phyloP scores from a whole-genome alignment of 1,140 invertebrate species.

The Drosophila lini region DNA sequence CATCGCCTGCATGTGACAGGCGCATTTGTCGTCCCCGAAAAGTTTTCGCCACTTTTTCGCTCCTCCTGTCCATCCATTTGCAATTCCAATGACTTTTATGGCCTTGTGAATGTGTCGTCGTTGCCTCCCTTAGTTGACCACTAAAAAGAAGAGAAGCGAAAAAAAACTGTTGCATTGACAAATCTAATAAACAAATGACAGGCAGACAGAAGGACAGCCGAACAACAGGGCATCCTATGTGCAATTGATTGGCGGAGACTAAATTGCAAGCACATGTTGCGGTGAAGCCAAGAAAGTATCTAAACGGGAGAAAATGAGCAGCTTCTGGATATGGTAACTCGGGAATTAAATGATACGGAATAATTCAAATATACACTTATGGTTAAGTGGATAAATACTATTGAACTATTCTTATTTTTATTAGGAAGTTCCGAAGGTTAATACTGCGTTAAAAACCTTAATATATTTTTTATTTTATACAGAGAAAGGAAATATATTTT shows the following conservation, averaged over 20 bases:
- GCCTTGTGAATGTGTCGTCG: slow-evolving; percentile 12
- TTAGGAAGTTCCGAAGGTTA: background rate
- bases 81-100: slow-evolving; percentile 79
- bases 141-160: slow-evolving; percentile 7
- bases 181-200: slow-evolving; percentile 77
- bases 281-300: background rate
- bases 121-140: slow-evolving; percentile 4
- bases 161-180: slow-evolving; percentile 76
- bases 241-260: slow-evolving; percentile 46
- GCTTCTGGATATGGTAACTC: background rate
- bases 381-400: background rate
- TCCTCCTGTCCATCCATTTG: slow-evolving; percentile 60
- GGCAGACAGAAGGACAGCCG: slow-evolving; percentile 42
- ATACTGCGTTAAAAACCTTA: no score
- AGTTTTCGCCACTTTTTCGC: slow-evolving; percentile 43
- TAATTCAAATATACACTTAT: background rate
- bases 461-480: no score
- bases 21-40: slow-evolving; percentile 67
- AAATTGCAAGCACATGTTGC: slow-evolving; percentile 31
- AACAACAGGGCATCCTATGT: slow-evolving; percentile 27
- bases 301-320: background rate
- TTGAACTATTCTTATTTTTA: no score
- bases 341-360: background rate
- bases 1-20: slow-evolving; percentile 77
- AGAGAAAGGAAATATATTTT: no score